These are phyloP conservation scores for Plectropomus leopardus DNA, from an alignment of 2,113 vertebrate species.

Conservation along the genomic window DNA sequence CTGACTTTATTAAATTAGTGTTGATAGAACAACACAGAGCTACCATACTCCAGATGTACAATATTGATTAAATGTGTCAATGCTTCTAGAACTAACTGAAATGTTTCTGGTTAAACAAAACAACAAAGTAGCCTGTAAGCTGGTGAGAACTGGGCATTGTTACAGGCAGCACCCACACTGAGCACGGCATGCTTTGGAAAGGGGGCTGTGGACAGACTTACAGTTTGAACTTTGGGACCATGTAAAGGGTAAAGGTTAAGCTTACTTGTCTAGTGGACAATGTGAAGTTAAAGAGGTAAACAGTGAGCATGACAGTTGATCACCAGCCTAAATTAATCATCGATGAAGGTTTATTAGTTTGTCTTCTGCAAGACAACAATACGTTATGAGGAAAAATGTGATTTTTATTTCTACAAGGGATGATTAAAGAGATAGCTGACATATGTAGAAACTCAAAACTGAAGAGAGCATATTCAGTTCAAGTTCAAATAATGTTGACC, in stretches of 20 bases:
- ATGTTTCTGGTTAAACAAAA: not conserved
- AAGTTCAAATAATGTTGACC: constrained; percentile 3
- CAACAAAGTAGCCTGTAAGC: constrained; percentile 10
- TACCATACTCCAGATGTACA: not conserved
- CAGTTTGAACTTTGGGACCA: constrained; percentile 31
- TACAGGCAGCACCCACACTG: constrained; percentile 59
- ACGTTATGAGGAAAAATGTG: not conserved
- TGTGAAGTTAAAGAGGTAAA: constrained; percentile 6
- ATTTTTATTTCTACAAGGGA: not conserved
- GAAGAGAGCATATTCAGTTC: not conserved
- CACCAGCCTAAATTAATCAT: not conserved
- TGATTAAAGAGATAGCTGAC: not conserved
- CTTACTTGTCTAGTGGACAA: constrained; percentile 7
- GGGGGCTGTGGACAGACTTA: constrained; percentile 54
- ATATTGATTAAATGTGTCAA: not conserved
- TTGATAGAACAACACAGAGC: not conserved
- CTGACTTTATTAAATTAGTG: not conserved
- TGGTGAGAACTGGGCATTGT: constrained; percentile 52
- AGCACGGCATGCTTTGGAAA: constrained; percentile 63
- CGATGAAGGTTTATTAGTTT: not conserved
- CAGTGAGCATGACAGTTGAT: not conserved
- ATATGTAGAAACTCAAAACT: not conserved
- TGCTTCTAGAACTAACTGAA: not conserved
- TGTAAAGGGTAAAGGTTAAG: constrained; percentile 3
- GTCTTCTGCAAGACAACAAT: not conserved